phyloP scores from a whole-genome alignment of 2,888 invertebrate species.

The Fragum sueziense region DNA sequence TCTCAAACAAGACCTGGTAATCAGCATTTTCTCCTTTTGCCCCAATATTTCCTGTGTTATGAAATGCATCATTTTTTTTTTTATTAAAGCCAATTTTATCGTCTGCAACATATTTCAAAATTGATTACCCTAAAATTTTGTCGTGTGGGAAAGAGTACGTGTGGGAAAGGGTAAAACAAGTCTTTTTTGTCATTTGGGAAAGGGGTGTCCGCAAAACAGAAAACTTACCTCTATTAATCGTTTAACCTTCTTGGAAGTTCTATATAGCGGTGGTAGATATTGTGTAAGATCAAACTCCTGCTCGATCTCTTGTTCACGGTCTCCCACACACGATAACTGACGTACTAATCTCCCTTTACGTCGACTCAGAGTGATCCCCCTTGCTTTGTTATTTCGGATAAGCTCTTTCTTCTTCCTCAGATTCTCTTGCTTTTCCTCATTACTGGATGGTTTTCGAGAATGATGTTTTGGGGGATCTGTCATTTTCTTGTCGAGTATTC shows the following conservation, averaged over 20 bases:
- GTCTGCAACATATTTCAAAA: no score
- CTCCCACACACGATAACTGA: conserved; percentile 76
- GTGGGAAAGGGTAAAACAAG: no score
- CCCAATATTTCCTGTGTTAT: no score
- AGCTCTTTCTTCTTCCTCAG: conserved; percentile 75
- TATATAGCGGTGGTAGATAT: conserved; percentile 85
- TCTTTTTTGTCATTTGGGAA: no score
- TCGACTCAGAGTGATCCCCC: conserved; percentile 73
- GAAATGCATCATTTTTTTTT: no score
- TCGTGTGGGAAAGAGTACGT: no score
- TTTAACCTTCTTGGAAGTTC: conserved; percentile 85
- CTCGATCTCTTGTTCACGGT: conserved; percentile 70
- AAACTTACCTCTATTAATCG: conserved; percentile 85
- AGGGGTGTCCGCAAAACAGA: no score
- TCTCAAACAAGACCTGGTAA: no score
- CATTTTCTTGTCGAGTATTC: conserved; percentile 60
- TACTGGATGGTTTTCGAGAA: conserved; percentile 50
- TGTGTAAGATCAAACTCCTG: conserved; percentile 82
- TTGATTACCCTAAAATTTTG: no score
- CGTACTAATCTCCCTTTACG: conserved; percentile 74
- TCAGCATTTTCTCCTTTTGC: no score
- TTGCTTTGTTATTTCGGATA: conserved; percentile 72
- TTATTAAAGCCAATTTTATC: no score
- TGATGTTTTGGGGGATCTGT: conserved; percentile 49
- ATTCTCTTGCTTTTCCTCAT: conserved; percentile 72